Conservation (phyloP, 1,140 invertebrate genomes). For the Oncopeltus fasciatus region DNA sequence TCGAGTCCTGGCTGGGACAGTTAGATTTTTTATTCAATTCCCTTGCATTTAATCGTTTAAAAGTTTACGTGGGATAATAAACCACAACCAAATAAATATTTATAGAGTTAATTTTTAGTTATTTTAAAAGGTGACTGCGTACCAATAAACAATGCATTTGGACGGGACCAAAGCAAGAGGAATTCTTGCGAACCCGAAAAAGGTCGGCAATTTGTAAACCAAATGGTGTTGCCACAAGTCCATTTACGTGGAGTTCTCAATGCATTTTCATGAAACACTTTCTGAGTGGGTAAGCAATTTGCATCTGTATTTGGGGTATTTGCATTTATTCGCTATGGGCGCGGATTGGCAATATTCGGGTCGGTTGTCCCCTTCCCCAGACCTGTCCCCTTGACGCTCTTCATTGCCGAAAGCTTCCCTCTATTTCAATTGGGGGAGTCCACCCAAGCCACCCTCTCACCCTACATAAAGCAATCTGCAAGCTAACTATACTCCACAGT, state of each 20-base stretch:
- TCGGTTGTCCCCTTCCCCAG: constrained; percentile 14
- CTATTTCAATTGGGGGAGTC: constrained; percentile 18
- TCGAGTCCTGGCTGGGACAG: no score
- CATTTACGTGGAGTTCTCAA: constrained; percentile 19
- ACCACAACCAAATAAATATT: no score
- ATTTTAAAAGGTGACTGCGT: not conserved
- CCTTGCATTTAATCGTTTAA: no score
- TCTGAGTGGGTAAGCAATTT: constrained; percentile 22
- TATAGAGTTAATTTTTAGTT: no score
- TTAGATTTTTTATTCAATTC: no score
- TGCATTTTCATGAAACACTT: constrained; percentile 24
- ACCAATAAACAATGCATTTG: not conserved
- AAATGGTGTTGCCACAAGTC: constrained; percentile 20
- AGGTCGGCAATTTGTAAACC: constrained; percentile 22
- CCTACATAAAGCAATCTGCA: constrained; percentile 15
- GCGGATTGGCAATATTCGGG: constrained; percentile 19
- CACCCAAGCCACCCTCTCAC: no score
- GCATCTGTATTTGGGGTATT: constrained; percentile 23
- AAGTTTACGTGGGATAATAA: no score
- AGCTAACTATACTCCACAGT: not conserved
- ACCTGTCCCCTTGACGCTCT: constrained; percentile 1
- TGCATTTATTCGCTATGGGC: constrained; percentile 19
- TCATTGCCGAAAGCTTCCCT: constrained; percentile 16
- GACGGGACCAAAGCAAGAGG: constrained; percentile 12
- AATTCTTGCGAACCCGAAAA: constrained; percentile 13